phyloP scores from a whole-genome alignment of 2,113 vertebrate genomes.

The Microtus oregoni region DNA sequence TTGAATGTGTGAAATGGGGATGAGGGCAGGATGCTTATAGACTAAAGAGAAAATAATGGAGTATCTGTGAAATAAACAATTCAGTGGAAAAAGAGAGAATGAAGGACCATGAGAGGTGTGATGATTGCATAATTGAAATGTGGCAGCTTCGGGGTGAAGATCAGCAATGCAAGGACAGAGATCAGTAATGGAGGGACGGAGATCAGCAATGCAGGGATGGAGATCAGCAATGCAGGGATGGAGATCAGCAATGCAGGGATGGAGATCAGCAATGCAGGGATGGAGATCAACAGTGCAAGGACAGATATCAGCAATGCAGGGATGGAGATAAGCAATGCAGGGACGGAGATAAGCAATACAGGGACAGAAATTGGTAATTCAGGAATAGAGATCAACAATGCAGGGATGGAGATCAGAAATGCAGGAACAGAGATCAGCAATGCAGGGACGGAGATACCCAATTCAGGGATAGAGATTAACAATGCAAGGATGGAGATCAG shows the following conservation, averaged over 20 bases:
- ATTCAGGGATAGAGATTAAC: too few species aligned
- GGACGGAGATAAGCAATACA: background rate
- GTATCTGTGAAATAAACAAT: background rate
- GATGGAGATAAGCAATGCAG: background rate
- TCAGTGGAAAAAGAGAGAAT: background rate
- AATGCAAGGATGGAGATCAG: too few species aligned
- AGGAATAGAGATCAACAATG: accelerated
- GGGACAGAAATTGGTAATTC: accelerated
- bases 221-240: too few species aligned
- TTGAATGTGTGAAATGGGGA: background rate
- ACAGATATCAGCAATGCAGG: background rate
- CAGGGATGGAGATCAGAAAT: background rate
- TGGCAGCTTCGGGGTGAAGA: background rate
- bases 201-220: too few species aligned
- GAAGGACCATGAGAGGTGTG: background rate
- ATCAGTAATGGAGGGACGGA: background rate
- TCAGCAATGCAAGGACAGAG: background rate
- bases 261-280: background rate
- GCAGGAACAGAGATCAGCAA: too few species aligned
- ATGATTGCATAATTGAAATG: too few species aligned
- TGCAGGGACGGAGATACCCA: too few species aligned
- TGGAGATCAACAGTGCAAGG: background rate
- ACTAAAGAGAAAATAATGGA: background rate
- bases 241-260: too few species aligned
- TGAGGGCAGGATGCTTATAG: background rate